Evolutionary conservation across 2,888 invertebrate species (phyloP).

Genomic region (Toxonevra muliebris): DNA sequence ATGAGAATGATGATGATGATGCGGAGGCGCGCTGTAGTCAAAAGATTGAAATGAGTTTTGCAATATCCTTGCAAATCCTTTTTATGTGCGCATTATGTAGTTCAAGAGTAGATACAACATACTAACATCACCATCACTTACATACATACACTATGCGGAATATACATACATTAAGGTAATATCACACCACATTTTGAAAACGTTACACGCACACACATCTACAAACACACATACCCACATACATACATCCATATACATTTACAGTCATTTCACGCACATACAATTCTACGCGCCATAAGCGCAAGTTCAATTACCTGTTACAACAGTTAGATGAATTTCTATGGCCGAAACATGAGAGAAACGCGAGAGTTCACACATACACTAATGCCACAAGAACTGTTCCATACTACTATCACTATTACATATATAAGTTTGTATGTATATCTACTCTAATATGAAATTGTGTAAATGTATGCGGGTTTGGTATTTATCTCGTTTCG

Average conservation of each 20-base stretch:
- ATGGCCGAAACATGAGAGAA: constrained; percentile 57
- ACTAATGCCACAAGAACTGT: no score
- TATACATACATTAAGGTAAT: constrained; percentile 30
- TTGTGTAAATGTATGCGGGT: no score
- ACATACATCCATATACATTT: constrained; percentile 22
- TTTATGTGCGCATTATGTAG: constrained; percentile 60
- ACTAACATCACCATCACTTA: constrained; percentile 34
- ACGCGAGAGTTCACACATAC: constrained; percentile 14
- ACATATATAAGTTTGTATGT: no score
- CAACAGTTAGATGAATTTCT: constrained; percentile 63
- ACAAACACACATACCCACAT: constrained; percentile 25
- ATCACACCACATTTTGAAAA: constrained; percentile 32
- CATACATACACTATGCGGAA: constrained; percentile 13
- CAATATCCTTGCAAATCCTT: constrained; percentile 56
- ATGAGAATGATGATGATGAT: not conserved
- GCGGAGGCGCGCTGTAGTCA: not conserved
- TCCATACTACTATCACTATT: no score
- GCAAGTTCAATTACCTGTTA: constrained; percentile 63
- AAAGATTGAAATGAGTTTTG: constrained; percentile 31
- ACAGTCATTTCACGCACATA: constrained; percentile 42
- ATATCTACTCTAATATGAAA: no score
- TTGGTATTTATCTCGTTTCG: constrained; percentile 37
- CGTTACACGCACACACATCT: constrained; percentile 37
- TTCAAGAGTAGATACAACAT: constrained; percentile 40
- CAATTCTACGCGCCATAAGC: constrained; percentile 54